Percentiles rank a stretch among this genome's conserved stretches.
Evolutionary conservation across 2,888 invertebrate genomes (phyloP).

Genomic region (Megalurothrips usitatus): DNA sequence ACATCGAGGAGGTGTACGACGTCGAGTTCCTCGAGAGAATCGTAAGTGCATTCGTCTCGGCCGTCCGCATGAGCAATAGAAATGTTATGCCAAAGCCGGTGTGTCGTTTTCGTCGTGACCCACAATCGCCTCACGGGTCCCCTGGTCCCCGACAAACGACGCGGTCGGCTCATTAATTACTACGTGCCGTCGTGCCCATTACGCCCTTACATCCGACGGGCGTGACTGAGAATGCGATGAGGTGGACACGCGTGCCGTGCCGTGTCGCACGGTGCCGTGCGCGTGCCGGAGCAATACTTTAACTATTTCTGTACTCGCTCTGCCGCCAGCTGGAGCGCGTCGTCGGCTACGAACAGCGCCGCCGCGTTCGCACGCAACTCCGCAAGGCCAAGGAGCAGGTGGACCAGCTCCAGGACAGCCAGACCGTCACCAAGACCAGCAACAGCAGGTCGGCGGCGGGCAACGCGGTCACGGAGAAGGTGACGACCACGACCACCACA

Average conservation of each 20-base stretch:
- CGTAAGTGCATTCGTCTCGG: constrained; percentile 49
- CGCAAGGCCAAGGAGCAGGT: constrained; percentile 59
- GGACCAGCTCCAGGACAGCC: neutral
- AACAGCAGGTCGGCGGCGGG: constrained; percentile 40
- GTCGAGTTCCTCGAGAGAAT: constrained; percentile 65
- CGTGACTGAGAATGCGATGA: too few relatives aligned
- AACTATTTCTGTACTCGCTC: constrained; percentile 38
- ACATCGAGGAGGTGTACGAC: constrained; percentile 70
- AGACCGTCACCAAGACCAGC: neutral
- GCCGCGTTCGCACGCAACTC: constrained; percentile 72
- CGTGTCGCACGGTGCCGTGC: too few relatives aligned
- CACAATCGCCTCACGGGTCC: too few relatives aligned
- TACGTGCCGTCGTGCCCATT: too few relatives aligned
- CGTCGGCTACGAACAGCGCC: constrained; percentile 69
- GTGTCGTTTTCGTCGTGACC: too few relatives aligned
- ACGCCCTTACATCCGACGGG: too few relatives aligned
- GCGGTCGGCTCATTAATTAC: too few relatives aligned
- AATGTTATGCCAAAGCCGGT: too few relatives aligned
- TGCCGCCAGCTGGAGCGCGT: constrained; percentile 66
- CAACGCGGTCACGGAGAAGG: constrained; percentile 45
- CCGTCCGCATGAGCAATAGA: too few relatives aligned
- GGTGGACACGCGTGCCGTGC: too few relatives aligned
- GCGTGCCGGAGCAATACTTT: neutral
- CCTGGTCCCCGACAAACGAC: too few relatives aligned
- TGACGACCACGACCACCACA: constrained; percentile 38